Conservation (phyloP, 2,113 vertebrate genomes). For the Eudyptes chrysolophus region DNA sequence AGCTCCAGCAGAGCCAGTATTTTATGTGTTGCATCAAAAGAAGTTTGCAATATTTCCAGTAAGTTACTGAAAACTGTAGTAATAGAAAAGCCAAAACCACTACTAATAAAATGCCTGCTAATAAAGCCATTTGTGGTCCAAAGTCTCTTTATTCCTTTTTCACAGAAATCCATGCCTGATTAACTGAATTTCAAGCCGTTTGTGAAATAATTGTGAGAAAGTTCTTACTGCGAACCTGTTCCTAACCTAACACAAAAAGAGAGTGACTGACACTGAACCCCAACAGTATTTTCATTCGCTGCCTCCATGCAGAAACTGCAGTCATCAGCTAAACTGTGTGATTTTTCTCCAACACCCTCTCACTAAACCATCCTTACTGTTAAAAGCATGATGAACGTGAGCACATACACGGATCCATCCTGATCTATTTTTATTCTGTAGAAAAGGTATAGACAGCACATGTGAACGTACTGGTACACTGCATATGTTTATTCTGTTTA, state of each 20-base stretch:
- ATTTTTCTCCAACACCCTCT: neutral
- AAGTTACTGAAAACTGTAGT: neutral
- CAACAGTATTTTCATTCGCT: neutral
- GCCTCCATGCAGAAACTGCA: neutral
- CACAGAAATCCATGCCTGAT: neutral
- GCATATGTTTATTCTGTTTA: neutral
- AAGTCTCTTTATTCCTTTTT: neutral
- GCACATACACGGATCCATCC: neutral
- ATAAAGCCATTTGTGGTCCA: conserved; percentile 9
- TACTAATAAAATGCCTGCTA: conserved; percentile 58
- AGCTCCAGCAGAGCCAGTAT: neutral
- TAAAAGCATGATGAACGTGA: neutral
- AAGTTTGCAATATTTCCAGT: neutral
- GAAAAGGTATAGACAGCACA: neutral
- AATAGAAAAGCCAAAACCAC: neutral
- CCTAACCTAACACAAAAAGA: neutral
- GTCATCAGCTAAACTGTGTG: neutral
- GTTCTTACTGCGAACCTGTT: neutral
- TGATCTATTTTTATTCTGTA: neutral
- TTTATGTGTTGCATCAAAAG: neutral
- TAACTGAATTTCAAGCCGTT: conserved; percentile 14
- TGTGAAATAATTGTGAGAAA: neutral
- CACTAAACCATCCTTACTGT: neutral
- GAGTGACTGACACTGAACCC: neutral
- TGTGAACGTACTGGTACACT: neutral